A percentile compares a stretch with the other conserved stretches of the same genome.
phyloP scores from a whole-genome alignment of 1,140 invertebrate genomes.

The Yoshiicerus persimilis region DNA sequence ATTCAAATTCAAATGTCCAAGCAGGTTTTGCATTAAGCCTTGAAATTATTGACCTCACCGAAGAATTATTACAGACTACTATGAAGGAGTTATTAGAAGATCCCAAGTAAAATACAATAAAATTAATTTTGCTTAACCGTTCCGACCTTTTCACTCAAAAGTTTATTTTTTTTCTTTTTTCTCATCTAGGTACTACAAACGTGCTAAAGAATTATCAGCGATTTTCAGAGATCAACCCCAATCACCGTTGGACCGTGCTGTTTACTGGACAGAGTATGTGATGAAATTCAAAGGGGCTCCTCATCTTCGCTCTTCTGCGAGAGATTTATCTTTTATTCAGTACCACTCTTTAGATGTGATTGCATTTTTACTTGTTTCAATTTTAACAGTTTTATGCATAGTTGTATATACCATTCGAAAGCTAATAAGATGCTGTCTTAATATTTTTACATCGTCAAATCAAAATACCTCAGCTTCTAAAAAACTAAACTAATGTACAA shows the following conservation, averaged over 20 bases:
- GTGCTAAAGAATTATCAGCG: neutral
- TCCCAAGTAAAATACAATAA: neutral
- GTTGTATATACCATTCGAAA: no score
- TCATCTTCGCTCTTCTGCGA: slow-evolving; percentile 43
- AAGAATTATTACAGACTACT: slow-evolving; percentile 40
- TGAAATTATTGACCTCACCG: slow-evolving; percentile 21
- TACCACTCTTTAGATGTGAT: slow-evolving; percentile 46
- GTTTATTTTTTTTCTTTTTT: no score
- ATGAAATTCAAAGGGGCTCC: slow-evolving; percentile 49
- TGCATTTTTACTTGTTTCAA: neutral
- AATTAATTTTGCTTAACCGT: neutral
- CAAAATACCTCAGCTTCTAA: no score
- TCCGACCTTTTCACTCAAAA: neutral
- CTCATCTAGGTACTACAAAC: neutral
- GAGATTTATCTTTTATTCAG: slow-evolving; percentile 19
- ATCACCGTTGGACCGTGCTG: slow-evolving; percentile 49
- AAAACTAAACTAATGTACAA: no score
- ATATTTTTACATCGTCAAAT: no score
- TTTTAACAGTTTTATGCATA: neutral
- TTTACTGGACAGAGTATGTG: slow-evolving; percentile 54
- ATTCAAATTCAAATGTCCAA: neutral
- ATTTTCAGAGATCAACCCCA: slow-evolving; percentile 50
- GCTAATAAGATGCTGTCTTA: no score
- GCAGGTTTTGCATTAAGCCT: neutral
- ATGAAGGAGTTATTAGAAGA: neutral